These are phyloP conservation scores for Sciurus carolinensis DNA, from an alignment of 2,797 vertebrate species.

Conservation along the genomic window DNA sequence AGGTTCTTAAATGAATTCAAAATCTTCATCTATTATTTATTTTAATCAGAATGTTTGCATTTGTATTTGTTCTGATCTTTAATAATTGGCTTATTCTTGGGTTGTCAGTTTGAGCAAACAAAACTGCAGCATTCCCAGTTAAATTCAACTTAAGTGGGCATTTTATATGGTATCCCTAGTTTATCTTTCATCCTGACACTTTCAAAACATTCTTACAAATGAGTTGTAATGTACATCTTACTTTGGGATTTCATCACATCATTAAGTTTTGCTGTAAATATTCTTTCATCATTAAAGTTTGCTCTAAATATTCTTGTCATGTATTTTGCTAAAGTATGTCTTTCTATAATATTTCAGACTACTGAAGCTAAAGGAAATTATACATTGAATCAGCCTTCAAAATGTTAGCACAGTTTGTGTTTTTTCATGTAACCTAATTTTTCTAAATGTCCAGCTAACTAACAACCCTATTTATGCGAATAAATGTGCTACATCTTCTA, in stretches of 20 bases:
- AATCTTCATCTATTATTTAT: neutral
- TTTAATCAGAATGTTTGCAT: slow-evolving; percentile 26
- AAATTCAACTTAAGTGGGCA: neutral
- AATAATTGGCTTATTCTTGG: neutral
- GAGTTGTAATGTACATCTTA: slow-evolving; percentile 31
- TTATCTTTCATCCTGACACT: neutral
- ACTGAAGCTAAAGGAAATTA: neutral
- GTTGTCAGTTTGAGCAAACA: slow-evolving; percentile 34
- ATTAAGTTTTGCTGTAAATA: slow-evolving; percentile 26
- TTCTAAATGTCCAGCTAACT: neutral
- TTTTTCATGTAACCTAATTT: neutral
- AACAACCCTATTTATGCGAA: neutral
- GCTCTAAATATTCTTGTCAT: slow-evolving; percentile 25
- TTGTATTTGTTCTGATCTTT: slow-evolving; percentile 3
- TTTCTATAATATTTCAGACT: slow-evolving; percentile 37
- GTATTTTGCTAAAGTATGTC: slow-evolving; percentile 33
- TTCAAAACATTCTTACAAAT: slow-evolving; percentile 32
- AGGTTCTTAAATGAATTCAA: slow-evolving; percentile 17
- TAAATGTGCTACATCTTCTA: neutral
- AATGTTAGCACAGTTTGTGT: neutral
- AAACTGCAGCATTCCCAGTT: neutral
- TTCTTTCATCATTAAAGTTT: slow-evolving; percentile 3
- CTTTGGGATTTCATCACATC: neutral
- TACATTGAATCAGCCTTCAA: neutral
- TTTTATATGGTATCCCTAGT: slow-evolving; percentile 45